Percentiles rank a stretch among this genome's conserved stretches.
Conservation (phyloP, 2,797 vertebrate genomes). For the Lacerta viridis region DNA sequence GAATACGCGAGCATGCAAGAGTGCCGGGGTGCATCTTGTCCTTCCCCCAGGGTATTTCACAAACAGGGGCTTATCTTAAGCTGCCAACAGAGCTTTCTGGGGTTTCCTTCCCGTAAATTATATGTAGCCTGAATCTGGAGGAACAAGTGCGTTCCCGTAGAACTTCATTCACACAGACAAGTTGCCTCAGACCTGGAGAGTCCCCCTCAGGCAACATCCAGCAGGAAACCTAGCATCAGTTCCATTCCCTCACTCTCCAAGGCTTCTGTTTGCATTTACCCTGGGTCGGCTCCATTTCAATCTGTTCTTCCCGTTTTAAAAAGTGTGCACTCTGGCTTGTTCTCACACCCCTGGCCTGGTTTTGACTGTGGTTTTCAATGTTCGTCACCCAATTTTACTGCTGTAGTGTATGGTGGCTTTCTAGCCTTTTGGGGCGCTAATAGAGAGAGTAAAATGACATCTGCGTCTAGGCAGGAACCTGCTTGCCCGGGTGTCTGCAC, state of each 20-base stretch:
- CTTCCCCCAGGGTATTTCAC: conserved; percentile 48
- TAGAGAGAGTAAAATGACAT: conserved; percentile 26
- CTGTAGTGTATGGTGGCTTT: conserved; percentile 25
- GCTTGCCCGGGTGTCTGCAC: not conserved
- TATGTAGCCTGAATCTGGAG: conserved; percentile 55
- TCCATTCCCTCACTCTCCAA: not conserved
- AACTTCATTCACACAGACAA: conserved; percentile 12
- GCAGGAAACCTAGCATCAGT: not conserved
- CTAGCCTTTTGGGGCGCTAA: conserved; percentile 10
- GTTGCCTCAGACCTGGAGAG: conserved; percentile 34
- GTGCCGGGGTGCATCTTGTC: conserved; percentile 57
- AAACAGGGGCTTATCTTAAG: conserved; percentile 61
- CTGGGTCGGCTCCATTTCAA: conserved; percentile 55
- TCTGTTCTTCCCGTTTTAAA: conserved; percentile 47
- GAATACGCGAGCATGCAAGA: conserved; percentile 56
- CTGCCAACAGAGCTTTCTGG: conserved; percentile 58
- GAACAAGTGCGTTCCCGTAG: conserved; percentile 27
- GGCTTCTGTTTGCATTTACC: conserved; percentile 38
- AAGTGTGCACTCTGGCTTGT: conserved; percentile 51
- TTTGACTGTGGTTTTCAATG: conserved; percentile 26
- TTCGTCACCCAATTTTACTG: conserved; percentile 34
- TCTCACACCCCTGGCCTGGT: conserved; percentile 49
- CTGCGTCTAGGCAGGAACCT: conserved; percentile 27
- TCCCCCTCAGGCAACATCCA: not conserved
- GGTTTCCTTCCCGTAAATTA: conserved; percentile 57